Base-by-base conservation (phyloP, 2,113 vertebrate species). In the Gymnobelideus leadbeateri region DNA sequence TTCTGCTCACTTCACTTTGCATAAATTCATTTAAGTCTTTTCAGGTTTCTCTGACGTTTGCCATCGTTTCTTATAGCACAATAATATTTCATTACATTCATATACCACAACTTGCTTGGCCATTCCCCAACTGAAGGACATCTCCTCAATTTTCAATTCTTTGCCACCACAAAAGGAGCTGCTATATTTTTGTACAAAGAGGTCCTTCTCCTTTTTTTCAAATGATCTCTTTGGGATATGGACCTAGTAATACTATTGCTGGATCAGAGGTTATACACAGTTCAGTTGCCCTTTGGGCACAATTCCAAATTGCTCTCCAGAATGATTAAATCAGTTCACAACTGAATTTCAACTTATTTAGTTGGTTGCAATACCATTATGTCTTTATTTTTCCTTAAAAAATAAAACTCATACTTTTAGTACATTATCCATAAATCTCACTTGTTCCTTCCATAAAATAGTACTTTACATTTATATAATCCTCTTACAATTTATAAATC, bases 291-390 rank as follows among this genome's bases (percentile, higher is more conserved):
- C 12, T 68, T 37, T 68, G 31, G 61, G 31, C 28, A 68, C 5
- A 37, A 12, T 68, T 68, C 31, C 57, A 68, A 31, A 37, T 97
- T 46, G 46, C 57, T 92, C 90, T 89, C 92, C 68, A 89, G 90
- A 68, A 55, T 93, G 25, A 0, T 50, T 51, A 19, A 12, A 52
- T 24, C 25, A 1, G 68, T 25, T 92, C 50, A 61, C 2, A 14
- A 26, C 21, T 46, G 8, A 23, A 90, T 84, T 89, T 90, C 12
- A 91, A 52, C 54, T 93, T 97, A 55, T 84, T 93, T 93, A 95
- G 95, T 25, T 21, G 55, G 49, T 61, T 51, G 28, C 11, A 47
- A 90, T 54, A 0, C 57, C n/a, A 7, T 51, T 84, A 43, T 21
- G n/a, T 93, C 49, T 94, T 37, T 61, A 1, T 94, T 54, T 4